phyloP scores from a whole-genome alignment of 2,888 invertebrate species.

The Cylloceria caligata region DNA sequence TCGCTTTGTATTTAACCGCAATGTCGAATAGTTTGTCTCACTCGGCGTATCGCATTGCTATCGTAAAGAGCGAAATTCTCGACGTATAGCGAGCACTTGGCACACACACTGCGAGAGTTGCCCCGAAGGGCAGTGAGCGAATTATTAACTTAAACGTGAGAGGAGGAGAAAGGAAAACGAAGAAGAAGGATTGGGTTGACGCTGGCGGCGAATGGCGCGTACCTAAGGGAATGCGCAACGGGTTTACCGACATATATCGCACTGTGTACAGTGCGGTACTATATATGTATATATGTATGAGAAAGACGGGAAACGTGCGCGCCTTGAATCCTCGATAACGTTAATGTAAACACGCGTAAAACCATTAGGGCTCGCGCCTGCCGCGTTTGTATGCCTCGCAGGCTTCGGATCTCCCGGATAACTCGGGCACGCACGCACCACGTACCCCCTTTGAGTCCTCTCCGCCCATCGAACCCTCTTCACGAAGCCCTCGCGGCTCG shows the following conservation, averaged over 20 bases:
- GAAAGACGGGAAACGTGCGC: slow-evolving; percentile 58
- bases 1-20: too few relatives aligned
- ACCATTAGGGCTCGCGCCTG: slow-evolving; percentile 71
- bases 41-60: neutral
- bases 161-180: slow-evolving; percentile 6
- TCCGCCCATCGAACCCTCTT: slow-evolving; percentile 70
- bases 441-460: slow-evolving; percentile 10
- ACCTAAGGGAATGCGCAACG: slow-evolving; percentile 51
- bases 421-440: slow-evolving; percentile 62
- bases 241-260: slow-evolving; percentile 34
- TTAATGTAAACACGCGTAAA: slow-evolving; percentile 79
- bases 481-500: slow-evolving; percentile 71
- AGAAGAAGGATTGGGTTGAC: slow-evolving; percentile 33
- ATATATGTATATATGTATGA: slow-evolving; percentile 27
- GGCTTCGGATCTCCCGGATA: slow-evolving; percentile 64
- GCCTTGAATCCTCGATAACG: slow-evolving; percentile 75
- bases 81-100: slow-evolving; percentile 2
- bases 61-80: neutral
- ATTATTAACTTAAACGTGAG: slow-evolving; percentile 34
- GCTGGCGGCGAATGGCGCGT: slow-evolving; percentile 43
- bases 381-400: slow-evolving; percentile 53
- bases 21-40: too few relatives aligned
- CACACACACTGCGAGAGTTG: slow-evolving; percentile 1
- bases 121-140: slow-evolving; percentile 4
- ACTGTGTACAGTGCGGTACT: slow-evolving; percentile 9